phyloP scores from a whole-genome alignment of 2,888 invertebrate genomes.

The Syritta pipiens region DNA sequence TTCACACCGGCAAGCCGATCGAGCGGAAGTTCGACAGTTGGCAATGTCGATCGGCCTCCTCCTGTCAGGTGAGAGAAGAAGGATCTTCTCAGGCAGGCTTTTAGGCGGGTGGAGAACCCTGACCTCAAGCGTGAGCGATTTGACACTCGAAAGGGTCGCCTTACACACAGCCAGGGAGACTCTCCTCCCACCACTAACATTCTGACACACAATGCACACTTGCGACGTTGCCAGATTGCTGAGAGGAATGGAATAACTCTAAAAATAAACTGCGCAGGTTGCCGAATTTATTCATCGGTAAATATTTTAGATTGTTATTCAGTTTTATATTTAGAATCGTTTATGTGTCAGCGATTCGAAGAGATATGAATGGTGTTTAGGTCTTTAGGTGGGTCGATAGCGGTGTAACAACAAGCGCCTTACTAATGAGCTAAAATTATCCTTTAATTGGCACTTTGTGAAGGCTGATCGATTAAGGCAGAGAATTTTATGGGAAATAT shows the following conservation, averaged over 20 bases:
- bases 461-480: too few species aligned
- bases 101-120: too few species aligned
- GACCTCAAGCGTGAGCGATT: too few species aligned
- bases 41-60: too few species aligned
- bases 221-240: slow-evolving; percentile 49
- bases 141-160: too few species aligned
- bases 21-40: too few species aligned
- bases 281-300: slow-evolving; percentile 26
- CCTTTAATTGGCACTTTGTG: slow-evolving; percentile 7
- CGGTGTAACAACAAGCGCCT: slow-evolving; percentile 9
- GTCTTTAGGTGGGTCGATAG: neutral
- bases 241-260: neutral
- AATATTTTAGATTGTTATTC: slow-evolving; percentile 40
- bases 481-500: too few species aligned
- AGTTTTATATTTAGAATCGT: slow-evolving; percentile 40
- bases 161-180: too few species aligned
- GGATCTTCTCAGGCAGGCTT: too few species aligned
- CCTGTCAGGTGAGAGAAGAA: too few species aligned
- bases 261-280: slow-evolving; percentile 52
- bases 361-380: slow-evolving; percentile 13
- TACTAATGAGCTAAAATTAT: slow-evolving; percentile 18
- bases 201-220: slow-evolving; percentile 14
- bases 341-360: slow-evolving; percentile 29
- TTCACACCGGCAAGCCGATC: too few species aligned
- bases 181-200: neutral